These are phyloP conservation scores for Papilio polyxenes DNA, from an alignment of 1,140 invertebrate species.

Conservation along the genomic window DNA sequence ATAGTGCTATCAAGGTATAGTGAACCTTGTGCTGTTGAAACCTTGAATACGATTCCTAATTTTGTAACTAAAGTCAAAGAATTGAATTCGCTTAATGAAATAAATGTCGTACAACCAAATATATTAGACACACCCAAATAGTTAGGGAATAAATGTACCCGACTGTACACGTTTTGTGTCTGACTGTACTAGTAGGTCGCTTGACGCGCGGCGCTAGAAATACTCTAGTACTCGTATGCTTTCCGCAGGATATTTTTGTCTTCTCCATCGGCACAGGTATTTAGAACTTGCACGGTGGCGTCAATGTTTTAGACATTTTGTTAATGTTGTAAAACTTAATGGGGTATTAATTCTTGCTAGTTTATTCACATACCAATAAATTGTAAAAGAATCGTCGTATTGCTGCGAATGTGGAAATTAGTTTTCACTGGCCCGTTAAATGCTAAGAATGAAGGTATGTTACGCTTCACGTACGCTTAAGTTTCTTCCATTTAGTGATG, in stretches of 20 bases:
- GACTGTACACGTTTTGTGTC: neutral
- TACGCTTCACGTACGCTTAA: neutral
- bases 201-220: constrained; percentile 48
- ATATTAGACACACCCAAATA: neutral
- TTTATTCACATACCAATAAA: constrained; percentile 5
- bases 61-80: neutral
- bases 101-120: neutral
- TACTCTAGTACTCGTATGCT: constrained; percentile 46
- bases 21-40: neutral
- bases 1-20: neutral
- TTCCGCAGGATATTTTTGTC: constrained; percentile 57
- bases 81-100: neutral
- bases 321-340: constrained; percentile 15
- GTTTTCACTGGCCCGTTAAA: neutral
- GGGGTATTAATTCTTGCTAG: neutral
- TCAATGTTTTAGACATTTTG: constrained; percentile 16
- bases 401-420: neutral
- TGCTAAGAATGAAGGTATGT: neutral
- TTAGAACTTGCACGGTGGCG: constrained; percentile 22
- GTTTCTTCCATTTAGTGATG: neutral
- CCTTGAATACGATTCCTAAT: neutral
- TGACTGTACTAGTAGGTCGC: constrained; percentile 32
- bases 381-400: neutral
- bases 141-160: neutral
- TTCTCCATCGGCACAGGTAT: constrained; percentile 61